Evolutionary conservation across 2,797 vertebrate genomes (phyloP).

Genomic region (Synanceia verrucosa): DNA sequence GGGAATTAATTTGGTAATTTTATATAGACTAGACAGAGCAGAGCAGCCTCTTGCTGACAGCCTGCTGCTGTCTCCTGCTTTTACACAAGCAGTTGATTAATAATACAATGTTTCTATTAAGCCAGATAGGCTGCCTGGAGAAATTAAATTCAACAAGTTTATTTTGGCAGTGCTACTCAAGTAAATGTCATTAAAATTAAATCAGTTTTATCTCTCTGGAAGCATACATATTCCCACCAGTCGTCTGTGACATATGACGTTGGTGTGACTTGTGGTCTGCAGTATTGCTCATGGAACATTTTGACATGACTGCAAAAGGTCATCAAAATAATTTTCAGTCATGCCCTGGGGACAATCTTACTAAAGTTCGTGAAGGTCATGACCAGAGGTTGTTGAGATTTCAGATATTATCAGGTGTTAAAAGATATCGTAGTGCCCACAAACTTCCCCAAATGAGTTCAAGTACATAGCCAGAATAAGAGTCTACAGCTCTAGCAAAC

Average conservation of each 20-base stretch:
- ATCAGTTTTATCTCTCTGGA: not conserved
- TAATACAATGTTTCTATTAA: not conserved
- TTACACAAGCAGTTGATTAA: not conserved
- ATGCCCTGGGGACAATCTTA: not conserved
- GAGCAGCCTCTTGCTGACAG: not conserved
- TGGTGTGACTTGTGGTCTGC: not conserved
- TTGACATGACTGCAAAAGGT: not conserved
- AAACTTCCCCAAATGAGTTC: not conserved
- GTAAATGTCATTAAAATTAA: not conserved
- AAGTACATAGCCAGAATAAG: not conserved
- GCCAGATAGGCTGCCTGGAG: not conserved
- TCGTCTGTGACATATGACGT: not conserved
- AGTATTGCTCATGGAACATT: not conserved
- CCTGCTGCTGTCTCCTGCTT: not conserved
- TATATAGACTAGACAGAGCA: not conserved
- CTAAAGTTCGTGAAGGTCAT: not conserved
- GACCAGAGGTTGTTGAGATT: not conserved
- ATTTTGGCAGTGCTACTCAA: not conserved
- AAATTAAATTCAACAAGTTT: not conserved
- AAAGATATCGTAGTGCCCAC: too few relatives aligned
- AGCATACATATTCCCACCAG: not conserved
- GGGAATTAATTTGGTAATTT: constrained; percentile 21
- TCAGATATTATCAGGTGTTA: too few relatives aligned
- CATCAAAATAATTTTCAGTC: not conserved
- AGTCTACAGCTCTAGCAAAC: not conserved